phyloP scores from a whole-genome alignment of 2,797 vertebrate species.

The Poecilia velifera region DNA sequence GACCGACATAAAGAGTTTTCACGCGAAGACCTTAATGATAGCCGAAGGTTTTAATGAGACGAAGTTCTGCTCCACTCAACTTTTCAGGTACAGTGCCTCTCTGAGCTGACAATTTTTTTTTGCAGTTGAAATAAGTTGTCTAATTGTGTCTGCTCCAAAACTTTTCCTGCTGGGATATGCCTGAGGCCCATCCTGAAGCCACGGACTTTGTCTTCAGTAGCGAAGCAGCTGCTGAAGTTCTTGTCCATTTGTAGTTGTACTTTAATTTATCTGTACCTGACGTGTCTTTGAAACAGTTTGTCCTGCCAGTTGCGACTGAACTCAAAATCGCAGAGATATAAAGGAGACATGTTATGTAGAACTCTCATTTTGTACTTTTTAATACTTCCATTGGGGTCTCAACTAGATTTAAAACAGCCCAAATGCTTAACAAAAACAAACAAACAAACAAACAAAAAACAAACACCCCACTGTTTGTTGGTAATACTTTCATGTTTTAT shows the following conservation, averaged over 20 bases:
- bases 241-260: constrained; percentile 34
- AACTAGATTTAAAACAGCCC: too few species aligned
- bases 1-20: constrained; percentile 44
- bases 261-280: constrained; percentile 28
- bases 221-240: constrained; percentile 41
- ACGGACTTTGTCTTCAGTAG: constrained; percentile 60
- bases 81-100: constrained; percentile 62
- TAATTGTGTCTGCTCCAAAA: constrained; percentile 59
- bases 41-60: constrained; percentile 59
- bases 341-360: too few species aligned
- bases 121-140: constrained; percentile 64
- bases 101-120: constrained; percentile 54
- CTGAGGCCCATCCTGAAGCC: constrained; percentile 77
- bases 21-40: constrained; percentile 45
- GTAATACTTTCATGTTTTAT: too few species aligned
- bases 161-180: constrained; percentile 75
- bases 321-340: not conserved
- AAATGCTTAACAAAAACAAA: too few species aligned
- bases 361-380: too few species aligned
- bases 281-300: constrained; percentile 36
- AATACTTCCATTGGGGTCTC: too few species aligned
- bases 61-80: constrained; percentile 41
- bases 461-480: too few species aligned
- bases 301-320: constrained; percentile 1
- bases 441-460: too few species aligned